Percentiles rank a stretch among this genome's conserved stretches.
Evolutionary conservation across 1,140 invertebrate genomes (phyloP).

Genomic region (Microplitis mediator): DNA sequence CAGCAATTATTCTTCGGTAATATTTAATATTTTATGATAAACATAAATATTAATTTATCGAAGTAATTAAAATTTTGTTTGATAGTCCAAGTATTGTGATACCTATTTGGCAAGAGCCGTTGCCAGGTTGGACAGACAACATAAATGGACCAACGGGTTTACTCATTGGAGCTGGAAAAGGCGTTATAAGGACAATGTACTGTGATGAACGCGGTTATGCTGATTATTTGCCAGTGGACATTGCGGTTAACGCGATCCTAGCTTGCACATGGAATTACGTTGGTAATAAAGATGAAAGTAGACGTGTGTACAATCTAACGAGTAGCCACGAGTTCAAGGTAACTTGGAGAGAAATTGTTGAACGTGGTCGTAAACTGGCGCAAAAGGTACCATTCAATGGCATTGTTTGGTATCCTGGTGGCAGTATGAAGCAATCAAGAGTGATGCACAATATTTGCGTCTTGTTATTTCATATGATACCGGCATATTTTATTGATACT

Average conservation of each 20-base stretch:
- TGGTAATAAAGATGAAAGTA: constrained; percentile 48
- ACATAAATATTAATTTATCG: neutral
- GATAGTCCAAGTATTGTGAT: constrained; percentile 67
- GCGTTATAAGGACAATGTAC: constrained; percentile 83
- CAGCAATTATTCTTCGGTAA: constrained; percentile 84
- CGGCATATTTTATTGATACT: constrained; percentile 80
- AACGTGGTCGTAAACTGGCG: constrained; percentile 79
- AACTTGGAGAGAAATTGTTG: constrained; percentile 82
- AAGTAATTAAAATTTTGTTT: neutral
- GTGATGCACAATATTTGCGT: constrained; percentile 79
- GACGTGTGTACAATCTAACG: constrained; percentile 73
- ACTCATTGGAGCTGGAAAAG: constrained; percentile 81
- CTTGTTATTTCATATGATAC: constrained; percentile 83
- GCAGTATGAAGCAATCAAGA: constrained; percentile 83
- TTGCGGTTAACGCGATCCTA: constrained; percentile 74
- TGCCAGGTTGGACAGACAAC: constrained; percentile 93
- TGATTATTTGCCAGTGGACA: constrained; percentile 87
- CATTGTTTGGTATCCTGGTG: constrained; percentile 87
- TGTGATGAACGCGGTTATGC: constrained; percentile 78
- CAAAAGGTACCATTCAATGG: constrained; percentile 77
- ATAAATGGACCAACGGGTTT: constrained; percentile 87
- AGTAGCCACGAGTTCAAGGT: constrained; percentile 79
- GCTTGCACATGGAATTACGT: constrained; percentile 68
- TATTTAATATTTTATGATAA: constrained; percentile 27
- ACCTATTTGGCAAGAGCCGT: constrained; percentile 79